A percentile compares a stretch with the other conserved stretches of the same genome.
phyloP scores from a whole-genome alignment of 2,113 vertebrate genomes.

The Hippocampus comes region DNA sequence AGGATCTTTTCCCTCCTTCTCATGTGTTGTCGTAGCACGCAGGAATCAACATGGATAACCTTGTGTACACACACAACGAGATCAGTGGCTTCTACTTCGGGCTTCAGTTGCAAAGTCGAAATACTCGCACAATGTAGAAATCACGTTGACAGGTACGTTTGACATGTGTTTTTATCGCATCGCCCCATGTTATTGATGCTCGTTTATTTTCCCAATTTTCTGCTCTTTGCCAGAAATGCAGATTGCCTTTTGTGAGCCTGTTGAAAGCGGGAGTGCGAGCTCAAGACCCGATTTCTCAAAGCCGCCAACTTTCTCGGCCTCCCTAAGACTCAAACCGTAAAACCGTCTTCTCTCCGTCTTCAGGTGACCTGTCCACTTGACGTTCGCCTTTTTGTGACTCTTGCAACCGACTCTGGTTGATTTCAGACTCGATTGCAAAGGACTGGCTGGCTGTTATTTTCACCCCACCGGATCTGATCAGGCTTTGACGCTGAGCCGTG shows the following conservation, averaged over 20 bases:
- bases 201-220: neutral
- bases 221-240: neutral
- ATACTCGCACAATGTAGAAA: constrained; percentile 1
- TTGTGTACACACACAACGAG: constrained; percentile 5
- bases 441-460: constrained; percentile 37
- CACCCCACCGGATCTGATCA: constrained; percentile 33
- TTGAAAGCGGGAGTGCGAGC: constrained; percentile 32
- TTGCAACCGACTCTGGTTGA: neutral
- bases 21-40: constrained; percentile 53
- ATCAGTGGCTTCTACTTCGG: constrained; percentile 7
- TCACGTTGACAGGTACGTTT: constrained; percentile 40
- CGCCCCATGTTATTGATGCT: neutral
- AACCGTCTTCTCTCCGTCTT: constrained; percentile 6
- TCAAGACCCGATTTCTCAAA: neutral
- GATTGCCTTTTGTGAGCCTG: constrained; percentile 11
- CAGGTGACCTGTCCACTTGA: constrained; percentile 49
- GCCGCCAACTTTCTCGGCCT: neutral
- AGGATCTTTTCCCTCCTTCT: constrained; percentile 63
- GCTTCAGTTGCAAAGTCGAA: too few species aligned
- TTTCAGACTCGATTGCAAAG: neutral
- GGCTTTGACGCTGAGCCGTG: constrained; percentile 17
- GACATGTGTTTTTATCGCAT: constrained; percentile 13
- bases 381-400: constrained; percentile 15
- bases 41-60: constrained; percentile 9
- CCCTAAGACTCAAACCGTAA: neutral